Evolutionary conservation across 1,140 invertebrate species (phyloP).

Genomic region (Callitettix versicolor): DNA sequence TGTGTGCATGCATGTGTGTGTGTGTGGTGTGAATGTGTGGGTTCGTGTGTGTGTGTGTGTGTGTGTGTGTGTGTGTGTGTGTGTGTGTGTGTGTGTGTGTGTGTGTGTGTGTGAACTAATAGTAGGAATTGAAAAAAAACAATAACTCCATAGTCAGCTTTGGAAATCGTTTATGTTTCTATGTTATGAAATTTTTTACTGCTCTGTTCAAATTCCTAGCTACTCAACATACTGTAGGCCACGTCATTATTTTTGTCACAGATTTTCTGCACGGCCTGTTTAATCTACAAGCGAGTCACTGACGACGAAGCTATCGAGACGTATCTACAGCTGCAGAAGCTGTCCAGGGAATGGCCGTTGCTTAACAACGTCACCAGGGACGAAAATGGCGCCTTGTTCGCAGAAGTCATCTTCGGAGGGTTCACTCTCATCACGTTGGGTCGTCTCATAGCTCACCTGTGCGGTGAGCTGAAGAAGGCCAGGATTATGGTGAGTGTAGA

Average conservation of each 20-base stretch:
- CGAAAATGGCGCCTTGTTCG: slow-evolving; percentile 38
- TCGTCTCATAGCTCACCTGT: slow-evolving; percentile 48
- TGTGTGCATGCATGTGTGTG: too few relatives aligned
- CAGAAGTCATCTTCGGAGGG: slow-evolving; percentile 45
- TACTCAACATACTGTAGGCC: neutral
- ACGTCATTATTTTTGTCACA: slow-evolving; percentile 31
- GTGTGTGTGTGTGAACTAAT: too few relatives aligned
- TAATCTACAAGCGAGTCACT: slow-evolving; percentile 54
- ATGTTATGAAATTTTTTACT: too few relatives aligned
- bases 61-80: too few relatives aligned
- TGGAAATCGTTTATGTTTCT: too few relatives aligned
- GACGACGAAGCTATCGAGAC: slow-evolving; percentile 56
- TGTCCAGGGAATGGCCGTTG: slow-evolving; percentile 62
- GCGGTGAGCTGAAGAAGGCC: slow-evolving; percentile 45
- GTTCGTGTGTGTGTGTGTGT: too few relatives aligned
- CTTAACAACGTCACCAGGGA: slow-evolving; percentile 60
- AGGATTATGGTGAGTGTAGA: neutral
- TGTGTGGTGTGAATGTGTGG: too few relatives aligned
- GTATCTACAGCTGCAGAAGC: slow-evolving; percentile 52
- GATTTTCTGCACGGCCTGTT: slow-evolving; percentile 52
- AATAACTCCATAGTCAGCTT: too few relatives aligned
- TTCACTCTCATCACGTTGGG: slow-evolving; percentile 59
- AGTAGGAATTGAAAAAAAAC: too few relatives aligned
- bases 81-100: too few relatives aligned
- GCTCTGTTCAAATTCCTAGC: too few relatives aligned